These are phyloP conservation scores for Phalanger gymnotis DNA, from an alignment of 2,797 vertebrate species.

Conservation along the genomic window DNA sequence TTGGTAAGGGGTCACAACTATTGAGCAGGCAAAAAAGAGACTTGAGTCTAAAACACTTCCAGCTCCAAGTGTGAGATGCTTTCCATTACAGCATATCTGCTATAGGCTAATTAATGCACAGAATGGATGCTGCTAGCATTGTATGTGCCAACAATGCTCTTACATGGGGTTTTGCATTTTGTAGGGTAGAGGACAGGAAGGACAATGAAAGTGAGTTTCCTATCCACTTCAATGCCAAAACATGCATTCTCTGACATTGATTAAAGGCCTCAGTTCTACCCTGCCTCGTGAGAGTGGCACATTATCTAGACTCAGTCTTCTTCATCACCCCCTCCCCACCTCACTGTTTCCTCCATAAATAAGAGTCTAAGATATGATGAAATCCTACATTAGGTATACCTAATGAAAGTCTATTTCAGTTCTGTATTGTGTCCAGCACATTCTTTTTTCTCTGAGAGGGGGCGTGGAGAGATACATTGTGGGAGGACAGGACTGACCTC, in stretches of 20 bases:
- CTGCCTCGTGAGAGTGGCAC: background rate
- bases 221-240: background rate
- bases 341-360: background rate
- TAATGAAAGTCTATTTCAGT: constrained; percentile 1
- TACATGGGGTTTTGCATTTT: background rate
- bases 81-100: background rate
- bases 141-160: background rate
- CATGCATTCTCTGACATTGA: background rate
- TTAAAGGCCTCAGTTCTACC: background rate
- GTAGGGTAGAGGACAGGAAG: background rate
- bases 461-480: background rate
- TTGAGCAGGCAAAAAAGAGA: background rate
- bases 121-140: background rate
- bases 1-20: background rate
- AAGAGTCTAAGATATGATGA: constrained; percentile 5
- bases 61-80: background rate
- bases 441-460: background rate
- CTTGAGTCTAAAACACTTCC: background rate
- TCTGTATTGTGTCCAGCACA: constrained; percentile 25
- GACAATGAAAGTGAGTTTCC: background rate
- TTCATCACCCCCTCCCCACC: background rate
- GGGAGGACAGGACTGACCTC: background rate
- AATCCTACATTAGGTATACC: background rate
- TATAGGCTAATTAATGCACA: background rate
- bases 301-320: background rate